Evolutionary conservation across 2,113 vertebrate species (phyloP).

Genomic region (Lophura nycthemera): DNA sequence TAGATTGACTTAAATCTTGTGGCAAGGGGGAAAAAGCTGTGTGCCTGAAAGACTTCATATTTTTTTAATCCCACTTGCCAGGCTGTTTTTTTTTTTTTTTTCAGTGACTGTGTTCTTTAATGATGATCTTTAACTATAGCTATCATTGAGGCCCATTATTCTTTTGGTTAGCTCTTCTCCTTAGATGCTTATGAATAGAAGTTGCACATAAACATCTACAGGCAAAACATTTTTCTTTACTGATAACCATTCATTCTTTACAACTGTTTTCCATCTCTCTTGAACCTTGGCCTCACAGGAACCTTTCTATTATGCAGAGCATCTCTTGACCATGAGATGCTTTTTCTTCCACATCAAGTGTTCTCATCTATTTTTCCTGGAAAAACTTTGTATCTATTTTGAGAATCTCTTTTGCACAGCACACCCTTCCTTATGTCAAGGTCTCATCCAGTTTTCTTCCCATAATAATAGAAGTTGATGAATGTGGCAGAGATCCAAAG

Average conservation of each 20-base stretch:
- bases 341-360: not conserved
- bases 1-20: conserved; percentile 73
- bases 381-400: not conserved
- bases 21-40: not conserved
- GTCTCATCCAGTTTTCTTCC: not conserved
- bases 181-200: not conserved
- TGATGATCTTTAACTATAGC: not conserved
- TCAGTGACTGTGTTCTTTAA: not conserved
- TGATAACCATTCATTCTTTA: not conserved
- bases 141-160: not conserved
- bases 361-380: not conserved
- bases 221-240: not conserved
- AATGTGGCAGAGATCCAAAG: not conserved
- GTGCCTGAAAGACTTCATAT: not conserved
- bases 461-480: not conserved
- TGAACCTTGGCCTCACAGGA: not conserved
- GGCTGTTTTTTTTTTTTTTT: not conserved
- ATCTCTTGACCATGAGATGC: not conserved
- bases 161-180: not conserved
- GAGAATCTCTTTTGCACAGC: not conserved
- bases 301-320: not conserved
- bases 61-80: not conserved
- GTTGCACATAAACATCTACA: not conserved
- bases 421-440: not conserved
- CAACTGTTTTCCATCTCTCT: not conserved